phyloP scores from a whole-genome alignment of 2,888 invertebrate species.

The Lasioglossum oenotherae region DNA sequence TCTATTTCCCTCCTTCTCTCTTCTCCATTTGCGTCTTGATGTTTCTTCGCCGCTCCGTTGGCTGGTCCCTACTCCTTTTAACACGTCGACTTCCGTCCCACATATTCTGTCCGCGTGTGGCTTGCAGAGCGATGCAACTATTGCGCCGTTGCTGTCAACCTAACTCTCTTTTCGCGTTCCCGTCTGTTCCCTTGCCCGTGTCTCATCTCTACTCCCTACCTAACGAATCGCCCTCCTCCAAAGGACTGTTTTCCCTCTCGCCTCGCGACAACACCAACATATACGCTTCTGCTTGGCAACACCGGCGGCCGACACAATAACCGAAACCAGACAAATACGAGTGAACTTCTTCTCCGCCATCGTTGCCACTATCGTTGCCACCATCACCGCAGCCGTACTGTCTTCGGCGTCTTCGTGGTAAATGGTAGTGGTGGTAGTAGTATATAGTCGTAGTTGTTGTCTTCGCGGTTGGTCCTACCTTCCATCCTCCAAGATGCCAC shows the following conservation, averaged over 20 bases:
- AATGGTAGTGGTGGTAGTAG: not conserved
- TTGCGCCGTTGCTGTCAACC: slow-evolving; percentile 21
- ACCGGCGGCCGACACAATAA: slow-evolving; percentile 53
- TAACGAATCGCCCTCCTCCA: slow-evolving; percentile 8
- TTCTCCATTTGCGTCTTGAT: slow-evolving; percentile 35
- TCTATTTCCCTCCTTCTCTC: slow-evolving; percentile 19
- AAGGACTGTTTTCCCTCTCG: slow-evolving; percentile 24
- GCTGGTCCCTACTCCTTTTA: not conserved
- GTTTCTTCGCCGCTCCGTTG: not conserved
- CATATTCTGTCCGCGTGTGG: not conserved
- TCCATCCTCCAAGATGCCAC: not conserved
- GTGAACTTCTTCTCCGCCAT: not conserved
- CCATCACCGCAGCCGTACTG: too few species aligned
- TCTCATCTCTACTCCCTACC: slow-evolving; percentile 1
- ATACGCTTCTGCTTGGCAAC: slow-evolving; percentile 64
- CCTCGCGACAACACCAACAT: slow-evolving; percentile 41
- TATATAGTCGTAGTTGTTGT: not conserved
- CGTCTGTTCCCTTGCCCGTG: slow-evolving; percentile 30
- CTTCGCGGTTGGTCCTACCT: not conserved
- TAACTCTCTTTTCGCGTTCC: slow-evolving; percentile 39
- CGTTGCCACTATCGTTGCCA: not conserved
- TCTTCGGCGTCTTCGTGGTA: not conserved
- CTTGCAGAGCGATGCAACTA: slow-evolving; percentile 26
- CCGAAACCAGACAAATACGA: slow-evolving; percentile 65
- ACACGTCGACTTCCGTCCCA: slow-evolving; percentile 13